Evolutionary conservation across 2,797 vertebrate species (phyloP), one percentile per base, ranked within the genome.

Genomic region (Aselliscus stoliczkanus): DNA sequence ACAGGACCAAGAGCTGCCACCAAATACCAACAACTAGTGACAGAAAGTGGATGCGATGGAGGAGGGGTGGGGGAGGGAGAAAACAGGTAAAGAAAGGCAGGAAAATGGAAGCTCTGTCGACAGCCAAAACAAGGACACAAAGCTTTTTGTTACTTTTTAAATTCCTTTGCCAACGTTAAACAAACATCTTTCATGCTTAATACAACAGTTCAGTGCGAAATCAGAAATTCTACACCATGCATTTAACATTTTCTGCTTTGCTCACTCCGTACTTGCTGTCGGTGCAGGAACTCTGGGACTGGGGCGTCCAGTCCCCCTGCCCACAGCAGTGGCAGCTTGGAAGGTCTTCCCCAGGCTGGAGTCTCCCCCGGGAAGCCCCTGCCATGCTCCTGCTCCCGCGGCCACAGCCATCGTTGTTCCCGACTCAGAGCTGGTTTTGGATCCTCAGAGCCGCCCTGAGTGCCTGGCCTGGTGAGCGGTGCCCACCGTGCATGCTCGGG

Each of bases 151-250:
- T 97, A 96, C 98, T 97, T 97, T 96, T 97, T 93, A 70, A 89
- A 34, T 98, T 97, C 96, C 96, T 98, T 98, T 98, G 98, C 98
- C 98, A 98, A 98, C 97, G 69, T 98, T 97, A 98, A 97, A 97
- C 98, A 98, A 97, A 98, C 91, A 96, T 97, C 98, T 96, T 94
- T 98, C 98, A 99, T 98, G 98, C 98, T 98, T 97, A 98, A 94
- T 98, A 97, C 96, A 97, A 98, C 98, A 97, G 97, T 84, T 94
- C 5, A 95, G 97, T 82, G 97, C 93, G 93, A 97, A 98, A 97
- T 98, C 97, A 97, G 98, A 97, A 96, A 96, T 95, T 98, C 98
- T 97, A 97, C 93, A 82, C 98, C 98, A 98, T 98, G 98, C 98
- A 99, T 98, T 97, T 97, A 96, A 97, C 93, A 44, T 96, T 96